Percentiles rank a stretch among this genome's conserved stretches.
Conservation (phyloP, 2,888 invertebrate species). For the Hypselothyrea guttata region DNA sequence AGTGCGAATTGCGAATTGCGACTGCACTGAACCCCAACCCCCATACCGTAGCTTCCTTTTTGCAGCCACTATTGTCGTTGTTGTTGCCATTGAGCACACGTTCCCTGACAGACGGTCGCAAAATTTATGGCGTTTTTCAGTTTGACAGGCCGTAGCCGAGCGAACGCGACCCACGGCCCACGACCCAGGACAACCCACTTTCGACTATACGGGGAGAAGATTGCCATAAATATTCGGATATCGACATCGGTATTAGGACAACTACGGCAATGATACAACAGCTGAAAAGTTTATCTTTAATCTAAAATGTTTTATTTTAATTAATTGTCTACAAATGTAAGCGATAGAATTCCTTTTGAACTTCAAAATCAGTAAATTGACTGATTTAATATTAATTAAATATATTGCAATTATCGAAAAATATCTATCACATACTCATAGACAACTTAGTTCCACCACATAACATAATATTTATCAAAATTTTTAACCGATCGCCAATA, state of each 20-base stretch:
- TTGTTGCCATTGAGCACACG: conserved; percentile 49
- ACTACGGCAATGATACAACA: neutral
- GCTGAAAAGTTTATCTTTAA: too few relatives aligned
- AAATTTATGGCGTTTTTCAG: conserved; percentile 79
- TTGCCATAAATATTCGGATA: conserved; percentile 8
- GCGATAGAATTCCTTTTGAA: too few relatives aligned
- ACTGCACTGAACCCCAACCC: conserved; percentile 13
- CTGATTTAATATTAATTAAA: neutral
- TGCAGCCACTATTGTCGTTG: conserved; percentile 16
- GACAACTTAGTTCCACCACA: too few relatives aligned
- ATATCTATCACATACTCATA: too few relatives aligned
- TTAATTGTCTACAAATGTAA: too few relatives aligned
- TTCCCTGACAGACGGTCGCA: conserved; percentile 46
- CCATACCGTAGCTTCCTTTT: neutral
- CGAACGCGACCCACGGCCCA: conserved; percentile 34
- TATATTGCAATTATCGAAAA: neutral
- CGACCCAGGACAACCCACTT: conserved; percentile 60
- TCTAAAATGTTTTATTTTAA: too few relatives aligned
- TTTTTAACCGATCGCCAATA: too few relatives aligned
- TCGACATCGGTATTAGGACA: conserved; percentile 4
- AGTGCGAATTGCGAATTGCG: too few relatives aligned
- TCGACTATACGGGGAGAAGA: conserved; percentile 2
- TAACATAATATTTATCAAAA: too few relatives aligned
- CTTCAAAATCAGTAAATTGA: too few relatives aligned
- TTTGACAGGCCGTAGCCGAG: conserved; percentile 61